phyloP scores from a whole-genome alignment of 2,888 invertebrate species.

The Oegoconia quadripuncta region DNA sequence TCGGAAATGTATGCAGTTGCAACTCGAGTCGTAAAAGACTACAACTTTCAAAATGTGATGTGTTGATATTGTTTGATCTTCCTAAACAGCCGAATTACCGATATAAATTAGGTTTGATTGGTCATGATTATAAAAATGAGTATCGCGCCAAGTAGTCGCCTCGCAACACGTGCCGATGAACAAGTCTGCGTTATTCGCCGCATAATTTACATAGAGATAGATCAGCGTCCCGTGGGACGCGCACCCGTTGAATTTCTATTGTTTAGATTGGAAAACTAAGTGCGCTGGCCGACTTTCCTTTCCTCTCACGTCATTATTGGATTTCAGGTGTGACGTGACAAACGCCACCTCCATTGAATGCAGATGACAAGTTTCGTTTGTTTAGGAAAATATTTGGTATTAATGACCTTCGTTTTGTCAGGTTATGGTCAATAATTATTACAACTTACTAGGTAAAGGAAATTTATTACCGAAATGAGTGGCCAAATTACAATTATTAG shows the following conservation, averaged over 20 bases:
- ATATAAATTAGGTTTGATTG: constrained; percentile 11
- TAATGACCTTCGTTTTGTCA: too few species aligned
- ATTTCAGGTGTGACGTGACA: constrained; percentile 42
- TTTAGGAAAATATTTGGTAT: too few species aligned
- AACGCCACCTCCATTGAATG: constrained; percentile 16
- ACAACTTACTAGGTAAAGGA: too few species aligned
- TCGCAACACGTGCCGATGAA: constrained; percentile 55
- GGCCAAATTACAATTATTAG: too few species aligned
- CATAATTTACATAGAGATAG: constrained; percentile 79
- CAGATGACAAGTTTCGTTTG: background rate
- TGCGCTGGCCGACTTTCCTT: constrained; percentile 60
- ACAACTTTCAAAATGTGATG: background rate
- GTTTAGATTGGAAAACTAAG: constrained; percentile 79
- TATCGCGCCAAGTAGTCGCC: constrained; percentile 21
- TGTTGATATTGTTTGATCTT: too few species aligned
- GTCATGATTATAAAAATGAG: constrained; percentile 11
- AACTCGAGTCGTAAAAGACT: background rate
- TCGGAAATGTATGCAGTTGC: too few species aligned
- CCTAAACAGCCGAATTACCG: constrained; percentile 6
- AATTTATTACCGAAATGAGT: too few species aligned
- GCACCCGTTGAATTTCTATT: constrained; percentile 79
- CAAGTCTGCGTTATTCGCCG: constrained; percentile 71
- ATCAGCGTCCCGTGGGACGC: constrained; percentile 68
- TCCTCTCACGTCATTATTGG: constrained; percentile 68
- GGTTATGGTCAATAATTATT: too few species aligned